These are phyloP conservation scores for Empidonax alnorum DNA, from an alignment of 2,113 vertebrate species.

Conservation along the genomic window DNA sequence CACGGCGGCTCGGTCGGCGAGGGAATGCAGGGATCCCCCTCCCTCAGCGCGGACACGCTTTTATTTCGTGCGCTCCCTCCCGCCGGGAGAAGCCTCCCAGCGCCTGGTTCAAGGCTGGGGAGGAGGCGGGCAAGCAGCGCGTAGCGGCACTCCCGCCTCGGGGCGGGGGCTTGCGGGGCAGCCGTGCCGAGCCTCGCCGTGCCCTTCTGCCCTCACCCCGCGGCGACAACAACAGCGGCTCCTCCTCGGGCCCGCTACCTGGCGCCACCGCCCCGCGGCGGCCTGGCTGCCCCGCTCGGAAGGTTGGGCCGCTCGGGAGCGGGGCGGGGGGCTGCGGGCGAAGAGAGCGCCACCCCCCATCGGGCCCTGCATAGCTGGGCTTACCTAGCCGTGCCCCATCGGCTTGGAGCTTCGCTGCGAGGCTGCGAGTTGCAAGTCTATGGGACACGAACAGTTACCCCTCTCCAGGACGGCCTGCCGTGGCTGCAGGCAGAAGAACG, in stretches of 20 bases:
- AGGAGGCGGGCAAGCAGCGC: conserved; percentile 15
- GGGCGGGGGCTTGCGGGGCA: background rate
- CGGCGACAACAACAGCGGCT: background rate
- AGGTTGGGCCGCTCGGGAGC: background rate
- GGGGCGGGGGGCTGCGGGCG: too few relatives aligned
- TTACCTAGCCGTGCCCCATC: background rate
- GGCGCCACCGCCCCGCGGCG: background rate
- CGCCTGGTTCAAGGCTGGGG: background rate
- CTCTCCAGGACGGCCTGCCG: too few relatives aligned
- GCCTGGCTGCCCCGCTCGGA: background rate
- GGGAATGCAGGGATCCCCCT: background rate
- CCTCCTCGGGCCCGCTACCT: background rate
- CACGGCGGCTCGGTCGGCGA: too few relatives aligned
- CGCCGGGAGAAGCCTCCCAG: background rate
- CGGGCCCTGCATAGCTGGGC: background rate
- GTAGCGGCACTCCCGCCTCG: background rate
- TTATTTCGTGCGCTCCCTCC: background rate
- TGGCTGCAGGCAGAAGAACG: background rate
- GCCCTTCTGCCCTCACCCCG: background rate
- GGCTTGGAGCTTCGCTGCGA: too few relatives aligned
- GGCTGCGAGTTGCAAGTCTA: background rate
- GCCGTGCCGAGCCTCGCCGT: background rate
- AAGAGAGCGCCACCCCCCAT: background rate
- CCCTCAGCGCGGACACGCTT: background rate
- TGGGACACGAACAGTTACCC: fast-evolving